phyloP scores from a whole-genome alignment of 2,797 vertebrate species.

The Cygnus olor region DNA sequence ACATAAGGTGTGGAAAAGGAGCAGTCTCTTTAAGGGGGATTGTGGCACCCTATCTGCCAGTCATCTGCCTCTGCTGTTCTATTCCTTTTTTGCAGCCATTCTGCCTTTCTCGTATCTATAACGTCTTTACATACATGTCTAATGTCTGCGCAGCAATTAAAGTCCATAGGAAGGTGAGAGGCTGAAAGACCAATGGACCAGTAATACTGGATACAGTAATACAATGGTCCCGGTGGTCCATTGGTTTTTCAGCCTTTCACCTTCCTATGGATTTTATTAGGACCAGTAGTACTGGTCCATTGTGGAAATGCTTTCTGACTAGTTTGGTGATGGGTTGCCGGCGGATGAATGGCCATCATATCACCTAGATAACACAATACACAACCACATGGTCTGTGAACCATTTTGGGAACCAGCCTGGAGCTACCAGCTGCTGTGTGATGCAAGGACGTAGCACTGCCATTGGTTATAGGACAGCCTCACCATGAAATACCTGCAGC shows the following conservation, averaged over 20 bases:
- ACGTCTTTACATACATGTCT: background rate
- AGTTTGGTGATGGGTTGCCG: background rate
- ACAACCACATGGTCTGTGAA: background rate
- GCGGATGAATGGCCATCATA: background rate
- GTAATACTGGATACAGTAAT: background rate
- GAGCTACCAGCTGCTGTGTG: background rate
- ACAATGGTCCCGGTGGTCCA: no score
- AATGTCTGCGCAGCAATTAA: background rate
- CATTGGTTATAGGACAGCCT: background rate
- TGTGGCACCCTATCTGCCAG: conserved; percentile 74
- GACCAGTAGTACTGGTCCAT: background rate
- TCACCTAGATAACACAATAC: background rate
- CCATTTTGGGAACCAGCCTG: background rate
- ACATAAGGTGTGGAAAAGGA: conserved; percentile 76
- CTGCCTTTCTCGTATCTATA: conserved; percentile 60
- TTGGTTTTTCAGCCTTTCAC: no score
- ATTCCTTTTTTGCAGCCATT: conserved; percentile 76
- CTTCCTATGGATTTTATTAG: background rate
- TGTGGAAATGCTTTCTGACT: background rate
- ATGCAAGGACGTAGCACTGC: background rate
- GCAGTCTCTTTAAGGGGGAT: conserved; percentile 77
- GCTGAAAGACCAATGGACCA: background rate
- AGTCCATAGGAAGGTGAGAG: background rate
- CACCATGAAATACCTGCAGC: background rate
- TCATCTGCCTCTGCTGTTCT: conserved; percentile 72